Evolutionary conservation across 2,113 vertebrate genomes (phyloP).

Genomic region (Glaucomys volans): DNA sequence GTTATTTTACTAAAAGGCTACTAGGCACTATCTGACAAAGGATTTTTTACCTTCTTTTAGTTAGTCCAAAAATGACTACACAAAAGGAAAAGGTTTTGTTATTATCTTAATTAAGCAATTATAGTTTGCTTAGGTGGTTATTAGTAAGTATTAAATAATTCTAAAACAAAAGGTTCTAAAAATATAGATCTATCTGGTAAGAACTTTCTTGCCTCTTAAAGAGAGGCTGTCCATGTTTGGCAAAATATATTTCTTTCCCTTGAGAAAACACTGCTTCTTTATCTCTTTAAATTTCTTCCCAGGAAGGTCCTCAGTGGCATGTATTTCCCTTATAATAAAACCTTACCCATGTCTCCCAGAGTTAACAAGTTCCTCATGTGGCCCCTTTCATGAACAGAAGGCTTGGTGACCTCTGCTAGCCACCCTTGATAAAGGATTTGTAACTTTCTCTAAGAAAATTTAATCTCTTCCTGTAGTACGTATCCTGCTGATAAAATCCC

Average conservation of each 20-base stretch:
- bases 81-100: not conserved
- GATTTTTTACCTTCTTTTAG: conserved; percentile 10
- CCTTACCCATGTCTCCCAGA: not conserved
- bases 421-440: not conserved
- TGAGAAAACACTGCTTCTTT: not conserved
- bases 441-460: not conserved
- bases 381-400: not conserved
- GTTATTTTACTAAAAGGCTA: conserved; percentile 21
- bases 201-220: not conserved
- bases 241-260: not conserved
- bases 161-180: not conserved
- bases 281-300: not conserved
- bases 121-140: not conserved
- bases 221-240: not conserved
- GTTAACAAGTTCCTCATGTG: not conserved
- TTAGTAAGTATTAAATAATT: not conserved
- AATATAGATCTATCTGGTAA: not conserved
- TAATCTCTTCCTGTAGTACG: not conserved
- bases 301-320: not conserved
- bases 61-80: conserved; percentile 3
- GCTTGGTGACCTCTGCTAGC: not conserved
- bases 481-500: not conserved
- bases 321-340: not conserved
- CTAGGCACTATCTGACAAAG: not conserved
- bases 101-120: not conserved